Evolutionary conservation across 2,888 invertebrate species (phyloP), one percentile per base, ranked within the genome.

Genomic region (Morinoia aosen): DNA sequence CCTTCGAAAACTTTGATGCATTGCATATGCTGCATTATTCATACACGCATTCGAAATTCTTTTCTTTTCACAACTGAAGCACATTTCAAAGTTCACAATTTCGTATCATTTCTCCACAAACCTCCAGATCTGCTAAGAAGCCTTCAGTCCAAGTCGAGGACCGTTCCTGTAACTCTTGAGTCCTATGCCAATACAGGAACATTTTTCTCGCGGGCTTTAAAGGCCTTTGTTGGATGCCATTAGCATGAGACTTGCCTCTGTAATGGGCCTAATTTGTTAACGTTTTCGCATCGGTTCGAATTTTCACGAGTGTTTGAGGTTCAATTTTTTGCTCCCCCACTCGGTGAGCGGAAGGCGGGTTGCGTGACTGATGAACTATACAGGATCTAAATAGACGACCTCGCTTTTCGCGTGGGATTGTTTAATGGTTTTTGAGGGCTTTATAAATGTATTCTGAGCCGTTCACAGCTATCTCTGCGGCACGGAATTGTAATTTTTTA

Each of bases 221-320:
- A 93, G 93, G 93, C 16, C 93, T 93, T 57, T 93, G 93, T 93
- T 93, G 48, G 90, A 90, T 90, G 90, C 90, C 90, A 93, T 93
- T 93, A 93, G 93, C 93, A 93, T 93, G 93, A 93, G 93, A 93
- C 93, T 93, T 57, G 56, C 93, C 93, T 90, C 93, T 93, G 56
- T 57, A 93, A 93, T 93, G 93, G 57, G 57, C 56, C 93, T 57
- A 93, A 93, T 93, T 93, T 93, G 93, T 93, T 93, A 57, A 93
- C 57, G 93, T 93, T 93, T 93, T 93, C 48, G 48, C 57, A 57
- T 93, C 93, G 93, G 58, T 93, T 56, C 57, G 93, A 93, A 93
- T 93, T 93, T 93, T 93, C 93, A 93, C 57, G 93, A 88, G 91
- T 57, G 57, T 57, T 93, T 93, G 93, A 93, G 57, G 93, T 57